Conservation (phyloP, 2,888 invertebrate genomes). For the Candidula unifasciata region DNA sequence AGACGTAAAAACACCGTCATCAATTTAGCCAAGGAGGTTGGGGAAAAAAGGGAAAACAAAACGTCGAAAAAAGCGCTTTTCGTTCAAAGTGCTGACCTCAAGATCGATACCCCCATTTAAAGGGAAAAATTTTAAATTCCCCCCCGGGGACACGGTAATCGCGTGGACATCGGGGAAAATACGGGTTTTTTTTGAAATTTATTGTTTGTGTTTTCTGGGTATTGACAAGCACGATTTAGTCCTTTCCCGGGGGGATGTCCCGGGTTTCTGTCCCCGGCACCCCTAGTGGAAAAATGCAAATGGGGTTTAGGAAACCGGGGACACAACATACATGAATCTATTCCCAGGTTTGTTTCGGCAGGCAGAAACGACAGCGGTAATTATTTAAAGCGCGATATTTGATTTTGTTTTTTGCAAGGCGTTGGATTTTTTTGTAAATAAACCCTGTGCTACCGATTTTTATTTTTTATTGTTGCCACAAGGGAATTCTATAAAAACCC, state of each 20-base stretch:
- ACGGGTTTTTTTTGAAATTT: slow-evolving; percentile 32
- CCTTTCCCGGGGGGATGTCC: neutral
- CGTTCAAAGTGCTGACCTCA: neutral
- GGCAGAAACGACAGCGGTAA: too few relatives aligned
- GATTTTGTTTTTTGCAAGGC: too few relatives aligned
- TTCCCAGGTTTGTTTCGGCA: too few relatives aligned
- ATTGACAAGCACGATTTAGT: slow-evolving; percentile 33
- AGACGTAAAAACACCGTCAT: neutral
- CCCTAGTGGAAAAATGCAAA: neutral
- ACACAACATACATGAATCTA: too few relatives aligned
- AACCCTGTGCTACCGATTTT: too few relatives aligned
- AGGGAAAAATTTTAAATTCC: slow-evolving; percentile 44
- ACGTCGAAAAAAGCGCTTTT: slow-evolving; percentile 11
- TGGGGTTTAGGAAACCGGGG: neutral
- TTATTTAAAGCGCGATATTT: too few relatives aligned
- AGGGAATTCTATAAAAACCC: too few relatives aligned
- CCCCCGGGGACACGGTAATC: slow-evolving; percentile 24
- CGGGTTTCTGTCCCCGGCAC: neutral
- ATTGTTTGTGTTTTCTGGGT: slow-evolving; percentile 20
- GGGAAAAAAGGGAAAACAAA: neutral
- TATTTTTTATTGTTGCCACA: too few relatives aligned
- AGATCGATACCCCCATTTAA: slow-evolving; percentile 35
- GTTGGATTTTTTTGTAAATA: too few relatives aligned
- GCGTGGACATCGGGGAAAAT: slow-evolving; percentile 31
- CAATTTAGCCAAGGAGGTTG: neutral